These are phyloP conservation scores for Hemithea aestivaria DNA, from an alignment of 2,888 invertebrate species.

Conservation along the genomic window DNA sequence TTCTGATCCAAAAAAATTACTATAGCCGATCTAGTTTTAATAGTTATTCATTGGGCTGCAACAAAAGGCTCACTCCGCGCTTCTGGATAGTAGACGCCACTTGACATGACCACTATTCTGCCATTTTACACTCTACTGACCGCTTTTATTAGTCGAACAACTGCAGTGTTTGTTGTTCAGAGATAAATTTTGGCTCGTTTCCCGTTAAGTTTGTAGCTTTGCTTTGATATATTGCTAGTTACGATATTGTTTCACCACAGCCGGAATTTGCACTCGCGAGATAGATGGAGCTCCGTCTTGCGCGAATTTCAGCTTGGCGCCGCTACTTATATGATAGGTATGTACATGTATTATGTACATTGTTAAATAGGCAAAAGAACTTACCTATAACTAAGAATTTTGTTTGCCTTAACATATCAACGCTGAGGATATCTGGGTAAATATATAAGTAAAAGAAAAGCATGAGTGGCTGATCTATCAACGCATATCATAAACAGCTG, in stretches of 20 bases:
- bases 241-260: conserved; percentile 21
- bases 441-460: too few species aligned
- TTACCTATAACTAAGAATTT: too few species aligned
- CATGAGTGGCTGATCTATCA: too few species aligned
- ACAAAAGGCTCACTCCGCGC: conserved; percentile 32
- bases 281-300: conserved; percentile 15
- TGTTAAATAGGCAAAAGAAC: too few species aligned
- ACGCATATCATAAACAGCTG: too few species aligned
- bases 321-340: conserved; percentile 1
- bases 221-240: conserved; percentile 20
- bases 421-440: too few species aligned
- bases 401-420: too few species aligned
- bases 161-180: conserved; percentile 22
- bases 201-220: conserved; percentile 24
- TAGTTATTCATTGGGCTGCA: too few species aligned
- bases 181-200: conserved; percentile 28
- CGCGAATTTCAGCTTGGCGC: conserved; percentile 3
- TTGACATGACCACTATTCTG: conserved; percentile 10
- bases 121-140: conserved; percentile 7
- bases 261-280: conserved; percentile 19
- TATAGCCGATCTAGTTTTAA: too few species aligned
- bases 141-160: conserved; percentile 20
- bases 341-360: too few species aligned
- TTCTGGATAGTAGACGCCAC: conserved; percentile 13
- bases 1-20: too few species aligned